phyloP scores from a whole-genome alignment of 2,888 invertebrate genomes.

The Tenthredo mesomela region DNA sequence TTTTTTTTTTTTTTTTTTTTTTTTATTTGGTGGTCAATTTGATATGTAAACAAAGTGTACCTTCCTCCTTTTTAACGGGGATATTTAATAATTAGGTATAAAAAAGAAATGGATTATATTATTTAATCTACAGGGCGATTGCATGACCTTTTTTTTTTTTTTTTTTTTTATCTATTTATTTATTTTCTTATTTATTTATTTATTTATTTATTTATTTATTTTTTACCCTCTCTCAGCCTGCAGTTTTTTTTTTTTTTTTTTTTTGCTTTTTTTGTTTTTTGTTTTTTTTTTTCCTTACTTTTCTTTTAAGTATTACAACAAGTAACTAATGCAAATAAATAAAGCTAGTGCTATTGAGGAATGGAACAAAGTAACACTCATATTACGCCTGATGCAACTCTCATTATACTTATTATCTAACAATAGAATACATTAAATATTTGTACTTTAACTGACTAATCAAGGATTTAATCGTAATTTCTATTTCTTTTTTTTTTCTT shows the following conservation, averaged over 20 bases:
- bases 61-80: conserved; percentile 56
- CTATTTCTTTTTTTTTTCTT: conserved; percentile 58
- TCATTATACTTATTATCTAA: conserved; percentile 69
- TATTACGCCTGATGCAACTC: conserved; percentile 55
- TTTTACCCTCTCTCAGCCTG: conserved; percentile 56
- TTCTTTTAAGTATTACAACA: conserved; percentile 61
- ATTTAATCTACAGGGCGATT: conserved; percentile 55
- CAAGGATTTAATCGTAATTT: conserved; percentile 78
- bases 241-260: neutral
- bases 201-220: neutral
- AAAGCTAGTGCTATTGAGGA: conserved; percentile 67
- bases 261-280: neutral
- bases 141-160: conserved; percentile 48
- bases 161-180: conserved; percentile 18
- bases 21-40: conserved; percentile 67
- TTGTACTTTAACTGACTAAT: conserved; percentile 92
- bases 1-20: conserved; percentile 60
- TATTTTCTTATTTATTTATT: neutral
- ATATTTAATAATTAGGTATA: conserved; percentile 58
- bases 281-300: neutral
- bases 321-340: conserved; percentile 70
- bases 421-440: conserved; percentile 83
- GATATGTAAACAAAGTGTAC: conserved; percentile 72
- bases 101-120: conserved; percentile 61
- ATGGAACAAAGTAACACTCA: conserved; percentile 70